phyloP scores from a whole-genome alignment of 2,888 invertebrate species.

The Euzetes globulus region DNA sequence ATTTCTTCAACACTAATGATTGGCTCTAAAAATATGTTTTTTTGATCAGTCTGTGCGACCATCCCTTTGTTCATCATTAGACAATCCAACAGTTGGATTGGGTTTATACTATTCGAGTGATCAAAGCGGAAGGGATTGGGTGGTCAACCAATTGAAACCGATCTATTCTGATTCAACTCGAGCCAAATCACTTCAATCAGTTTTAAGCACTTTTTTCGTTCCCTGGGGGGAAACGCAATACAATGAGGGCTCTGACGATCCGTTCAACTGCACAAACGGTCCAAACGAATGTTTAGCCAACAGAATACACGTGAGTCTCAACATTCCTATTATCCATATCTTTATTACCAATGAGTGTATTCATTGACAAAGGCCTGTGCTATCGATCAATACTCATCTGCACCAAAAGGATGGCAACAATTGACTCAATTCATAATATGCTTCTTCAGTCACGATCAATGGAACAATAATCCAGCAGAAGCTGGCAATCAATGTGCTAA shows the following conservation, averaged over 20 bases:
- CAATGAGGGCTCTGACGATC: neutral
- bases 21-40: too few relatives aligned
- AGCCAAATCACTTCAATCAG: neutral
- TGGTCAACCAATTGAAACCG: conserved; percentile 18
- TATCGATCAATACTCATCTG: conserved; percentile 9
- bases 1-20: neutral
- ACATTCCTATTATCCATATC: neutral
- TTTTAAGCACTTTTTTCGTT: conserved; percentile 5
- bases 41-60: conserved; percentile 8
- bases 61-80: conserved; percentile 18
- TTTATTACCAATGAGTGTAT: neutral
- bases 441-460: conserved; percentile 18
- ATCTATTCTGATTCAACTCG: conserved; percentile 8
- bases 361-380: conserved; percentile 23
- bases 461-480: neutral
- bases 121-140: neutral
- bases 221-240: conserved; percentile 30
- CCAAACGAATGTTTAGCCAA: neutral
- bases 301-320: neutral
- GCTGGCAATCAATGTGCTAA: conserved; percentile 28
- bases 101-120: conserved; percentile 26
- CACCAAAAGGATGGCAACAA: conserved; percentile 5
- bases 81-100: neutral
- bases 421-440: conserved; percentile 28
- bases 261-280: neutral